Evolutionary conservation across 2,797 vertebrate species (phyloP), one percentile per base, ranked within the genome.

Genomic region (Ammospiza maritima): DNA sequence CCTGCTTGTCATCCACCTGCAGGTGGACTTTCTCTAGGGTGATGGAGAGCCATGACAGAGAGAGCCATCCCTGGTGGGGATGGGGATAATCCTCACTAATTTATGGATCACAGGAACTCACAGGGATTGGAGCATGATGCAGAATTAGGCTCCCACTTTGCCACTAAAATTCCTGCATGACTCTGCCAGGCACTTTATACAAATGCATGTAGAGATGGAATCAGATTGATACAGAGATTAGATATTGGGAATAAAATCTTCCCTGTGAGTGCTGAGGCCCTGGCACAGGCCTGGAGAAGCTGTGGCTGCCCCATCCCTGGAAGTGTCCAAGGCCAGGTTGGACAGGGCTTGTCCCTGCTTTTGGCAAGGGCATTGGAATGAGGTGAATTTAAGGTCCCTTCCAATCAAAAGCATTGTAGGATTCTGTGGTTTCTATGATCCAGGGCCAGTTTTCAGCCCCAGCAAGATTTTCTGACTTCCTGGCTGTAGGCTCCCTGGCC

Each of bases 391-490:
- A 78, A 47, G 13, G 40, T 53, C 18, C n/a, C 7, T 42, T 20
- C 34, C 26, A 53, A 42, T 20, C 30, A 32, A 60, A 72, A 53
- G 21, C 26, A 7, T 18, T 53, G 29, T 34, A 34, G 36, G 20
- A n/a, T 71, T 71, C 51, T 45, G 1, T 40, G 30, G 47, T 84
- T 87, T 60, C 61, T 32, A 3, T 54, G 26, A 40, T 61, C 34
- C 65, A 19, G 45, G 13, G 16, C 10, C n/a, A 42, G 6, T 72
- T 85, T 87, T 74, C 36, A 77, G 29, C 34, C 18, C 6, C 5
- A 3, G 29, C 1, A 5, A 22, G 16, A 45, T 50, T 76, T 85
- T 48, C 12, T 0, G 0, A 30, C 25, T n/a, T 86, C 21, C 45
- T 1, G 11, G 72, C 36, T 72, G 17, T 60, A 36, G 34, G n/a